Conservation (phyloP, 2,888 invertebrate genomes). For the Philaethria dido region DNA sequence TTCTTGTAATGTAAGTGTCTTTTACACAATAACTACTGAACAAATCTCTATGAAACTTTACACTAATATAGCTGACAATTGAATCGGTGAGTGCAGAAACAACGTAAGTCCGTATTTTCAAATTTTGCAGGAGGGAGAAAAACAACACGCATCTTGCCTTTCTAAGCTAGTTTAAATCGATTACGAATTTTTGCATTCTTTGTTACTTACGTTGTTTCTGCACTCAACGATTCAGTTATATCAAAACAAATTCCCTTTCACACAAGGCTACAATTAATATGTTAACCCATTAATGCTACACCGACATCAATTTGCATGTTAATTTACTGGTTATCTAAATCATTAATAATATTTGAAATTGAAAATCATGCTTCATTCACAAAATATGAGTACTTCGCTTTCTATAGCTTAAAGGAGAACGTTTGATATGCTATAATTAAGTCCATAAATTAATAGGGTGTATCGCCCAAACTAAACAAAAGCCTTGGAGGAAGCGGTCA, state of each 20-base stretch:
- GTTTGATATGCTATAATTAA: slow-evolving; percentile 22
- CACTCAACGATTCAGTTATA: too few species aligned
- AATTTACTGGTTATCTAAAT: slow-evolving; percentile 20
- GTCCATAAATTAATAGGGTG: slow-evolving; percentile 19
- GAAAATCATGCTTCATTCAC: slow-evolving; percentile 21
- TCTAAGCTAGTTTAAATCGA: too few species aligned
- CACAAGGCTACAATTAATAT: not conserved
- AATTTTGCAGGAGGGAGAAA: too few species aligned
- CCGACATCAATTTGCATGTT: slow-evolving; percentile 16
- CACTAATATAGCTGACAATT: too few species aligned
- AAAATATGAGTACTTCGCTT: not conserved
- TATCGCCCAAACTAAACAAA: not conserved
- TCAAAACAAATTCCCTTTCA: not conserved
- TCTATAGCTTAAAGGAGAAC: slow-evolving; percentile 1
- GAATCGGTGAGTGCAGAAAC: too few species aligned
- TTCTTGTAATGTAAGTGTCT: too few species aligned
- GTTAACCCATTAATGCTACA: slow-evolving; percentile 11
- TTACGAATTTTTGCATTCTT: too few species aligned
- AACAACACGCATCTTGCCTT: too few species aligned
- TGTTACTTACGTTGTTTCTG: too few species aligned
- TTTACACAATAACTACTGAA: too few species aligned
- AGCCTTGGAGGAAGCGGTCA: not conserved
- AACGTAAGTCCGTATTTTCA: too few species aligned
- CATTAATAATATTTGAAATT: slow-evolving; percentile 21
- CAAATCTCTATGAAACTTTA: too few species aligned